Base-by-base conservation (phyloP, 2,113 vertebrate genomes). In the Promerops cafer region DNA sequence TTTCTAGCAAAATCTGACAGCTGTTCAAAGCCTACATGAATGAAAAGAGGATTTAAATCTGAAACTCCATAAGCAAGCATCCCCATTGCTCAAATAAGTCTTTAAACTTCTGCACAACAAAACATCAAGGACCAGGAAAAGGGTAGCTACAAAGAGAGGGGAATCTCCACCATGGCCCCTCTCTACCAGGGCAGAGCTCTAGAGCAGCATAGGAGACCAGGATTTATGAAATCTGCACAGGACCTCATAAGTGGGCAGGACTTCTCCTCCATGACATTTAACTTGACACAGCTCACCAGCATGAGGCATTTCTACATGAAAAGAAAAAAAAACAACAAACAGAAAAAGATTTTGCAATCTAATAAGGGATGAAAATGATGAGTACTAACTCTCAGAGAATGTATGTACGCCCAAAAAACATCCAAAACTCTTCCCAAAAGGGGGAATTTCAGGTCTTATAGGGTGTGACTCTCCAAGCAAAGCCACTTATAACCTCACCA, bases 401-500 rank as follows among this genome's bases (percentile, higher is more conserved):
- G 17, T 9, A 39, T 0, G 0, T 49, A 86, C 18, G 80, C 49
- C 74, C 9, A 12, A 93, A 94, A 95, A 88, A 27, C 10, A 28
- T 16, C 42, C 60, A 66, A 79, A 96, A 94, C 54, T 71, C 47
- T 87, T 94, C 40, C 31, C 47, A 89, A 81, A 83, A 83, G 23
- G 28, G 65, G 31, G 40, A 80, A 86, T 59, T 93, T 91, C 89
- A 76, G 87, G 56, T 94, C 68, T 72, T 64, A 16, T 37, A 91
- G 76, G 69, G 60, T 91, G 68, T 85, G 83, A 88, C 64, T 80
- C 77, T 80, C 75, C 49, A 87, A 92, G 88, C 83, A 94, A 89
- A 92, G 71, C 40, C 77, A 87, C 81, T 93, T 88, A 54, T 7
- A 94, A 95, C 79, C 90, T 96, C 92, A 96, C 90, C 88, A 78